These are phyloP conservation scores for Empidonax alnorum DNA, from an alignment of 2,113 vertebrate genomes.

Conservation along the genomic window DNA sequence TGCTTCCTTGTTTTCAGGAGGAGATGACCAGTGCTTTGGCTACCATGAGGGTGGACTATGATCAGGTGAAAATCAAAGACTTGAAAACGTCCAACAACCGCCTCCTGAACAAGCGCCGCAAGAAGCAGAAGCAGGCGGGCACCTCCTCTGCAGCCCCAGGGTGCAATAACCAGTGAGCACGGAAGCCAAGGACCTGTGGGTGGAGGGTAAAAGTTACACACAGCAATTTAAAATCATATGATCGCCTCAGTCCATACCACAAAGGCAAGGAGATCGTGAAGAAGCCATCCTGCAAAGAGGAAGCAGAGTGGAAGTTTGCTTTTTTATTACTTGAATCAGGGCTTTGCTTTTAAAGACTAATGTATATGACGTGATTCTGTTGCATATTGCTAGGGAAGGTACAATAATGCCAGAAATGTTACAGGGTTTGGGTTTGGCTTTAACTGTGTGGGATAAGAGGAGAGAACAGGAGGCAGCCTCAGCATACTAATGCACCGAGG, in stretches of 20 bases:
- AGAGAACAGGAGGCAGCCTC: neutral
- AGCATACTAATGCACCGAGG: neutral
- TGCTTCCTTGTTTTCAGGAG: slow-evolving; percentile 78
- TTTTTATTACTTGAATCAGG: slow-evolving; percentile 9
- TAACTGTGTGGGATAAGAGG: neutral
- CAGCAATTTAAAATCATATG: neutral
- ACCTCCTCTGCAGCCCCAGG: slow-evolving; percentile 73
- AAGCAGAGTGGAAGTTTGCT: neutral
- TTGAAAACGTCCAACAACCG: slow-evolving; percentile 95
- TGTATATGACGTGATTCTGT: neutral
- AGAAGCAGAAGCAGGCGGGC: slow-evolving; percentile 86
- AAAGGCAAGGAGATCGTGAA: neutral
- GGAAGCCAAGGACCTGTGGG: neutral
- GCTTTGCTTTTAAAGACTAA: slow-evolving; percentile 24
- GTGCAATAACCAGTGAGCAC: slow-evolving; percentile 84
- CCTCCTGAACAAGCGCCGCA: slow-evolving; percentile 93
- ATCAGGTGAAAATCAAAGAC: slow-evolving; percentile 98
- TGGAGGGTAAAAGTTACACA: neutral
- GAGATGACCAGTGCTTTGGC: slow-evolving; percentile 98
- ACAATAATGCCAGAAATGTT: neutral
- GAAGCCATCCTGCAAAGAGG: neutral
- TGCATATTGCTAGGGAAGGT: neutral
- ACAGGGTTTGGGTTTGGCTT: neutral
- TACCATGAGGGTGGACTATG: slow-evolving; percentile 97
- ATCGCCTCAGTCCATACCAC: neutral